Percentiles rank a stretch among this genome's conserved stretches.
Conservation (phyloP, 2,888 invertebrate genomes). For the Tipula helvola region DNA sequence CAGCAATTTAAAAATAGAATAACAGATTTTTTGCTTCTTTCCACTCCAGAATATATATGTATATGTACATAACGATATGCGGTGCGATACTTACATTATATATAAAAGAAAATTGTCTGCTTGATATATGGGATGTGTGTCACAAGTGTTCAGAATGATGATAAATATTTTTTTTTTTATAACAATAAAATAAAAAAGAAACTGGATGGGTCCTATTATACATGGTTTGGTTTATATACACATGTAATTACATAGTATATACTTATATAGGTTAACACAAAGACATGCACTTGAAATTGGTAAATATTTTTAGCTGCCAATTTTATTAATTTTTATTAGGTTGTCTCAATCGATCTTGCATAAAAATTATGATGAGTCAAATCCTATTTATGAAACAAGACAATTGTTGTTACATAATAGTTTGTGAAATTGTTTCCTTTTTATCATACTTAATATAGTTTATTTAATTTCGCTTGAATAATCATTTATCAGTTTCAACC, state of each 20-base stretch:
- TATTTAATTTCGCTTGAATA: too few relatives aligned
- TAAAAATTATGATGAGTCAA: not conserved
- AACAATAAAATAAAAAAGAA: not conserved
- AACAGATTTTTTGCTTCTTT: not conserved
- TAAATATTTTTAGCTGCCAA: not conserved
- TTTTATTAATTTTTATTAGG: not conserved
- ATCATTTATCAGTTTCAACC: too few relatives aligned
- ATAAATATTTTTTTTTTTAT: not conserved
- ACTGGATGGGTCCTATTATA: not conserved
- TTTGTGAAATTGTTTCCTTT: too few relatives aligned
- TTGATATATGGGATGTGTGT: not conserved
- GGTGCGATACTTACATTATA: not conserved
- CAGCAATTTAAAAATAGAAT: not conserved
- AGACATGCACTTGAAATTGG: not conserved
- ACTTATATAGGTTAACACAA: not conserved
- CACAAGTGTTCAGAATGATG: not conserved
- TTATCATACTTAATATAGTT: too few relatives aligned
- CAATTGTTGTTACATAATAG: too few relatives aligned
- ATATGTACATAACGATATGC: not conserved
- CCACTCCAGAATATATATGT: not conserved
- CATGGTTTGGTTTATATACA: not conserved
- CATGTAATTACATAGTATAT: not conserved
- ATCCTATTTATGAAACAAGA: too few relatives aligned
- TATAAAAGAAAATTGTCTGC: not conserved
- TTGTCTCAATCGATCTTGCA: not conserved